phyloP scores from a whole-genome alignment of 2,888 invertebrate species.

The Macrophya alboannulata region DNA sequence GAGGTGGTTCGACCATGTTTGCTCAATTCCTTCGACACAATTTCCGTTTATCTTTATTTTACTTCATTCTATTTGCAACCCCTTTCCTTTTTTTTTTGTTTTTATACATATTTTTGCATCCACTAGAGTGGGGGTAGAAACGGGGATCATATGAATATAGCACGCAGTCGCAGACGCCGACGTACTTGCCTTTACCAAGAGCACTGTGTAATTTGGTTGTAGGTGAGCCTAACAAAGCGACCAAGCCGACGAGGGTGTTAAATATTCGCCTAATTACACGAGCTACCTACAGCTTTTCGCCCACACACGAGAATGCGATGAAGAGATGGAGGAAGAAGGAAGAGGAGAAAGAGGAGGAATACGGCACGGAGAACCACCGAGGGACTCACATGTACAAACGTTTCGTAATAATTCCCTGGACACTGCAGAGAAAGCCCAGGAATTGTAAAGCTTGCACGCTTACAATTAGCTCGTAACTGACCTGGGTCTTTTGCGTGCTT shows the following conservation, averaged over 20 bases:
- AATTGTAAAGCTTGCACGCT: slow-evolving; percentile 18
- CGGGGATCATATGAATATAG: not conserved
- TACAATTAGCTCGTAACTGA: slow-evolving; percentile 48
- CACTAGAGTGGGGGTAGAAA: not conserved
- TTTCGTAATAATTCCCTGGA: slow-evolving; percentile 41
- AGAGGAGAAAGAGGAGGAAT: not conserved
- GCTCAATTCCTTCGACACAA: not conserved
- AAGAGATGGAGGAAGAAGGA: not conserved
- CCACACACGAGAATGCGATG: not conserved
- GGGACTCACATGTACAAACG: slow-evolving; percentile 29
- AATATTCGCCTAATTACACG: slow-evolving; percentile 45
- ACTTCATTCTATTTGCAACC: not conserved
- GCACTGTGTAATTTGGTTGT: slow-evolving; percentile 36
- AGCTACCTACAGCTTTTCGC: slow-evolving; percentile 16
- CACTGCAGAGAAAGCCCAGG: not conserved
- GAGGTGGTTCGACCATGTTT: not conserved
- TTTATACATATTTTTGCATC: not conserved
- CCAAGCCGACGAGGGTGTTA: slow-evolving; percentile 35
- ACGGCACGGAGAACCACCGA: not conserved
- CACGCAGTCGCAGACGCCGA: not conserved
- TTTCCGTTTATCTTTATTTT: not conserved
- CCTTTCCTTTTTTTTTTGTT: not conserved
- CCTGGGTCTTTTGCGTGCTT: slow-evolving; percentile 35
- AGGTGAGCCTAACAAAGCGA: slow-evolving; percentile 49
- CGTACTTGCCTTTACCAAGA: slow-evolving; percentile 25